Evolutionary conservation across 2,888 invertebrate genomes (phyloP).

Genomic region (Allacma fusca): DNA sequence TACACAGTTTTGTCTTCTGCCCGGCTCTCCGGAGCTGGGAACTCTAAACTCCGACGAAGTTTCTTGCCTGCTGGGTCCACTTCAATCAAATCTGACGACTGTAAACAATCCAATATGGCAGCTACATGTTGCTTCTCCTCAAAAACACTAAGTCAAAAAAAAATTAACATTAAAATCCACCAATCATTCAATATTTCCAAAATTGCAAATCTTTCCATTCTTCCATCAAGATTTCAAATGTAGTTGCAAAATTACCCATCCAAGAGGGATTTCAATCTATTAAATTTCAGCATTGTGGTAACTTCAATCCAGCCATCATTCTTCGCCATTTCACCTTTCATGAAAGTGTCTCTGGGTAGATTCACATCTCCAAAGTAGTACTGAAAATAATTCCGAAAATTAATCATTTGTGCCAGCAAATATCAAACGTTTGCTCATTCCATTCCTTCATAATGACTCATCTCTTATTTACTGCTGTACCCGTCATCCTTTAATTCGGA

Average conservation of each 20-base stretch:
- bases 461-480: not conserved
- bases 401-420: no score
- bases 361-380: conserved; percentile 90
- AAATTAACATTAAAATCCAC: not conserved
- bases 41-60: conserved; percentile 76
- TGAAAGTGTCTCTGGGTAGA: conserved; percentile 88
- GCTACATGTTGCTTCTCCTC: conserved; percentile 11
- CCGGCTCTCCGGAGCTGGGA: conserved; percentile 83
- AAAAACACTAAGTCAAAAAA: conserved; percentile 20
- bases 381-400: conserved; percentile 63
- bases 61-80: conserved; percentile 75
- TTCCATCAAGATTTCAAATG: not conserved
- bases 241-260: conserved; percentile 53
- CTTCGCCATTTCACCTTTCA: conserved; percentile 83
- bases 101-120: conserved; percentile 47
- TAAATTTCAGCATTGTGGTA: conserved; percentile 84
- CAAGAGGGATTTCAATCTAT: conserved; percentile 67
- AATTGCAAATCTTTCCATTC: no score
- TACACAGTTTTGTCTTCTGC: conserved; percentile 85
- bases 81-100: conserved; percentile 63
- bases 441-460: not conserved
- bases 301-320: conserved; percentile 93
- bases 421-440: not conserved
- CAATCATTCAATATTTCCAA: not conserved
- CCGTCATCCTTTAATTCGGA: no score